A percentile compares a stretch with the other conserved stretches of the same genome.
These are phyloP conservation scores for Malthinus flaveolus DNA, from an alignment of 2,888 invertebrate species.

Conservation along the genomic window DNA sequence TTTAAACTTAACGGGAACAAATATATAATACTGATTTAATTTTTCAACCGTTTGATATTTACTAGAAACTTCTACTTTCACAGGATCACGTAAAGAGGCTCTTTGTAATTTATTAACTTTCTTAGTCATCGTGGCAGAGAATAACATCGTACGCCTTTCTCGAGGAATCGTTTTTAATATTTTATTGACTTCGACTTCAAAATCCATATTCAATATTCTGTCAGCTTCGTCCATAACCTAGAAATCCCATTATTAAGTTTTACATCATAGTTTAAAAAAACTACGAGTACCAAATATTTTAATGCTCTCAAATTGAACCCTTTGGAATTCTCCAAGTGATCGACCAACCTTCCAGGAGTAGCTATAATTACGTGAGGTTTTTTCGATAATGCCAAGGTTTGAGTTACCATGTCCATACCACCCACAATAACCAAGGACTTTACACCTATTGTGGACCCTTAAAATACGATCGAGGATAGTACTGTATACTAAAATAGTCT, in stretches of 20 bases:
- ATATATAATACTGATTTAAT: slow-evolving; percentile 90
- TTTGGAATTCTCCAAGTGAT: slow-evolving; percentile 97
- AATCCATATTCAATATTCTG: slow-evolving; percentile 98
- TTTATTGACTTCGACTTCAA: slow-evolving; percentile 96
- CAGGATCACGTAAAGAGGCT: slow-evolving; percentile 91
- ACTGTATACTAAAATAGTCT: neutral
- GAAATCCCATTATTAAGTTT: neutral
- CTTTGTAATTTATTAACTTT: slow-evolving; percentile 95
- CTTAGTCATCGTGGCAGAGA: slow-evolving; percentile 99
- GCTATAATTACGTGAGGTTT: slow-evolving; percentile 97
- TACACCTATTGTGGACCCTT: slow-evolving; percentile 87
- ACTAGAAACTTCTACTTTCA: slow-evolving; percentile 93
- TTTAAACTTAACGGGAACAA: slow-evolving; percentile 95
- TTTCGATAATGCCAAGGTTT: slow-evolving; percentile 86
- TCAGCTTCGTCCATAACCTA: slow-evolving; percentile 98
- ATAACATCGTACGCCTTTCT: slow-evolving; percentile 89
- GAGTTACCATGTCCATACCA: slow-evolving; percentile 98
- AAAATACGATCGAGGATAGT: slow-evolving; percentile 4
- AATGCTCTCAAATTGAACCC: slow-evolving; percentile 90
- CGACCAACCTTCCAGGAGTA: slow-evolving; percentile 93
- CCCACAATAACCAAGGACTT: slow-evolving; percentile 97
- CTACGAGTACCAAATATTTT: slow-evolving; percentile 76
- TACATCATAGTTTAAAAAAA: too few relatives aligned
- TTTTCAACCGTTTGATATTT: slow-evolving; percentile 99
- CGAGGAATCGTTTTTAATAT: slow-evolving; percentile 90